These are phyloP conservation scores for Mastomys natalensis DNA, from an alignment of 2,113 vertebrate species.

Conservation along the genomic window DNA sequence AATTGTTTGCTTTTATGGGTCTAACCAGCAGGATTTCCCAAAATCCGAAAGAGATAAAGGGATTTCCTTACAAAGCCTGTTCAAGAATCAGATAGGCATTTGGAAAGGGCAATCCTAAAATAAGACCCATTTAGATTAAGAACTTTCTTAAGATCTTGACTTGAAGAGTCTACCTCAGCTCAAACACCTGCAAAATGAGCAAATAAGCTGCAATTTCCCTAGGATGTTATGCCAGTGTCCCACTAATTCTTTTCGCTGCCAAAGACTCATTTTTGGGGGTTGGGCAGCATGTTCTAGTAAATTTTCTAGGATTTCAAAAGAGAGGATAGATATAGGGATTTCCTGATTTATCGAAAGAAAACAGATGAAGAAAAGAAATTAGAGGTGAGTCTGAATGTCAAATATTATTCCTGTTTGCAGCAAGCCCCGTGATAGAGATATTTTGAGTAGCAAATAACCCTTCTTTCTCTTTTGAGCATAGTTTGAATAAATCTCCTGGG, in stretches of 20 bases:
- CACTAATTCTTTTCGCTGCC: slow-evolving; percentile 21
- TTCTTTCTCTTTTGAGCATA: neutral
- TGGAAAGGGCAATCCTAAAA: slow-evolving; percentile 59
- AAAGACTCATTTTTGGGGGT: slow-evolving; percentile 23
- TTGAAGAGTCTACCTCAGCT: neutral
- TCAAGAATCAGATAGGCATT: neutral
- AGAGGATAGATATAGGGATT: neutral
- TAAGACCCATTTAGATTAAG: slow-evolving; percentile 12
- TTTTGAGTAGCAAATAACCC: neutral
- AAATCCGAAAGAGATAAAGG: slow-evolving; percentile 62
- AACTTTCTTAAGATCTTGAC: slow-evolving; percentile 27
- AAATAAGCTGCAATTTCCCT: slow-evolving; percentile 27
- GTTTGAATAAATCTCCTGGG: slow-evolving; percentile 44
- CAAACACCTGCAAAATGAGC: slow-evolving; percentile 54
- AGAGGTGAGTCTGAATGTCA: neutral
- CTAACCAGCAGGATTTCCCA: slow-evolving; percentile 57
- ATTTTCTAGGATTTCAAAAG: neutral
- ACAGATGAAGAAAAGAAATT: neutral
- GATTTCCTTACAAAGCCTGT: slow-evolving; percentile 40
- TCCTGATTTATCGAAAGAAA: neutral
- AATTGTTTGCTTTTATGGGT: slow-evolving; percentile 56
- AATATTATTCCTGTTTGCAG: neutral
- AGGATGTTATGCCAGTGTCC: neutral
- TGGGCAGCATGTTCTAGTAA: neutral
- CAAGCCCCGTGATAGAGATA: neutral